Evolutionary conservation across 1,140 invertebrate genomes (phyloP).

Genomic region (Aporrectodea caliginosa): DNA sequence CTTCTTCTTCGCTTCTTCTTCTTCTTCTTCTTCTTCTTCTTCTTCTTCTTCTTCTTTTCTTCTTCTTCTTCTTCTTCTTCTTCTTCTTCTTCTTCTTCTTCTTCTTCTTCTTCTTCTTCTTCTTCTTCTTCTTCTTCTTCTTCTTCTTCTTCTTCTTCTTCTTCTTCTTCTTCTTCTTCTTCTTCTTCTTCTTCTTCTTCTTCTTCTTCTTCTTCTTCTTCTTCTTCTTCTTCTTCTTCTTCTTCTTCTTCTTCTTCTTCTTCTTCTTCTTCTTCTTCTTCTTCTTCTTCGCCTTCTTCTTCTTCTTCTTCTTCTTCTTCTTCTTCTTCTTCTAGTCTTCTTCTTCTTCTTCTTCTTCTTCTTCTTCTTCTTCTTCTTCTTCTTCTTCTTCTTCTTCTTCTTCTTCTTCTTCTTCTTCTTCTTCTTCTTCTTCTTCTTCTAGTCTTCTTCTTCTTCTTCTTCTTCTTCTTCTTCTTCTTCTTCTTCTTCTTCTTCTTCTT

Average conservation of each 20-base stretch:
- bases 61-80: slow-evolving; percentile 24
- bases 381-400: neutral
- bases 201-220: neutral
- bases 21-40: slow-evolving; percentile 27
- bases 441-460: no score
- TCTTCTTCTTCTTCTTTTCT: slow-evolving; percentile 23
- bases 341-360: slow-evolving; percentile 21
- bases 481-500: slow-evolving; percentile 13
- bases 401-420: slow-evolving; percentile 25
- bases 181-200: slow-evolving; percentile 26
- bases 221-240: slow-evolving; percentile 43
- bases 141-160: slow-evolving; percentile 56
- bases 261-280: slow-evolving; percentile 11
- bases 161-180: slow-evolving; percentile 14
- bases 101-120: slow-evolving; percentile 42
- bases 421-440: no score
- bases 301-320: slow-evolving; percentile 16
- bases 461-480: slow-evolving; percentile 21
- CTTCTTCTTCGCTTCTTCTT: no score
- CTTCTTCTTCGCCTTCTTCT: no score
- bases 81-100: slow-evolving; percentile 59
- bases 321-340: no score
- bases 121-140: slow-evolving; percentile 55
- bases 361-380: slow-evolving; percentile 17
- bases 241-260: slow-evolving; percentile 30